Evolutionary conservation across 2,888 invertebrate genomes (phyloP).

Genomic region (Hypolimnas misippus): DNA sequence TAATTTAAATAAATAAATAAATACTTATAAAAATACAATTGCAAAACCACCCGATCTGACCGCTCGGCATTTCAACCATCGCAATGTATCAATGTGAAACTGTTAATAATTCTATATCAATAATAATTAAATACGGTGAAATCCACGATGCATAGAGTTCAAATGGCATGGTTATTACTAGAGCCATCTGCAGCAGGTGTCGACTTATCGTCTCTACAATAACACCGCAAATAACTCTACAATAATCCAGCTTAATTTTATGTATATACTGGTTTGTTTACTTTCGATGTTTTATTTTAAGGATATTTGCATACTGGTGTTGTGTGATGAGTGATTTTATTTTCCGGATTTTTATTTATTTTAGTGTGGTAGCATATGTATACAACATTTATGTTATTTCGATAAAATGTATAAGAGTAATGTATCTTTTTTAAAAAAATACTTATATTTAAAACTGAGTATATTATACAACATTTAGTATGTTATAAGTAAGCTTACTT

Average conservation of each 20-base stretch:
- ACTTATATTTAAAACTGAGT: too few species aligned
- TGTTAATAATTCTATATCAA: slow-evolving; percentile 29
- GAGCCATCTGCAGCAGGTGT: slow-evolving; percentile 32
- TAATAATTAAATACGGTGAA: slow-evolving; percentile 25
- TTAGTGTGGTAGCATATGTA: too few species aligned
- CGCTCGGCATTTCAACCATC: slow-evolving; percentile 20
- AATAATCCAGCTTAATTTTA: slow-evolving; percentile 20
- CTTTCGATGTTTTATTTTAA: not conserved
- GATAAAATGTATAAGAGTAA: too few species aligned
- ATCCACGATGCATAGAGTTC: slow-evolving; percentile 22
- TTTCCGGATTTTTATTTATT: not conserved
- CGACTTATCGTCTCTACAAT: slow-evolving; percentile 14
- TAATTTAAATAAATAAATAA: slow-evolving; percentile 6
- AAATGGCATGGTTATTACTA: slow-evolving; percentile 21
- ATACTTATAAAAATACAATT: slow-evolving; percentile 5
- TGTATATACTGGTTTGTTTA: slow-evolving; percentile 8
- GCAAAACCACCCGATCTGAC: not conserved
- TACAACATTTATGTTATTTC: too few species aligned
- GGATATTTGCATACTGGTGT: not conserved
- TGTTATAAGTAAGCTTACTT: too few species aligned
- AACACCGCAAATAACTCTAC: slow-evolving; percentile 18
- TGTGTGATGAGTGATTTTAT: not conserved
- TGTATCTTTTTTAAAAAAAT: too few species aligned
- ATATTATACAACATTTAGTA: too few species aligned
- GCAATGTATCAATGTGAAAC: slow-evolving; percentile 23